Evolutionary conservation across 2,888 invertebrate species (phyloP), one percentile per base, ranked within the genome.

Genomic region (Ophion obscuratus): DNA sequence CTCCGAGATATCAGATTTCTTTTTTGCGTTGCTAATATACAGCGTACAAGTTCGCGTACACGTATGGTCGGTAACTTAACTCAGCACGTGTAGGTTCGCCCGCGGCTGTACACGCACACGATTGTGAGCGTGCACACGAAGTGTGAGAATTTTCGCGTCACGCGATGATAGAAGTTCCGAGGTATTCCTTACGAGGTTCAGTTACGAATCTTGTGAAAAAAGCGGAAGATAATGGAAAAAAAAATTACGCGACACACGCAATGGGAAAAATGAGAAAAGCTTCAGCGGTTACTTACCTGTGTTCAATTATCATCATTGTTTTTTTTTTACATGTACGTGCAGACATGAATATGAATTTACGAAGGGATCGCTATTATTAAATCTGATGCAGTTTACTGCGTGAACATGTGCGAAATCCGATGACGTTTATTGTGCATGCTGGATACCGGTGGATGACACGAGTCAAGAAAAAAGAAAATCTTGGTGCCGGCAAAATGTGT

Each of bases 321-420:
- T 53, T 53, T 17, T 53, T 66, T 66, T 31, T 10, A 31, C 36
- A 66, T 1, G 31, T 6, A 31, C 17, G 17, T 24, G 4, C 7
- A 10, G 6, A 7, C 2, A n/a, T 66, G 36, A 27, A 9, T 9
- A 66, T 70, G 10, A 2, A 53, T 53, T 20, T 14, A 24, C 0
- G 47, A 70, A 47, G n/a, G 27, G 9, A 27, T 61, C 40, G 36
- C 47, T 68, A 59, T 27, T 73, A 79, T 71, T 62, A 31, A 71
- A 59, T 74, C 57, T 17, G 64, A 80, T 73, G 73, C 76, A 73
- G 76, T 59, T 79, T 40, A 20, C 57, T 74, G 61, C 73, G 77
- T 75, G 81, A 75, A 81, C 75, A 81, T 83, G 83, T 70, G 81
- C 78, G 81, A 80, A 85, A 87, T 85, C 80, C 62, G 73, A 80